Evolutionary conservation across 30 jellyfish, hydroid and myxozoan genomes (phyloP).

Genomic region (Chrysaora quinquecirrha): DNA sequence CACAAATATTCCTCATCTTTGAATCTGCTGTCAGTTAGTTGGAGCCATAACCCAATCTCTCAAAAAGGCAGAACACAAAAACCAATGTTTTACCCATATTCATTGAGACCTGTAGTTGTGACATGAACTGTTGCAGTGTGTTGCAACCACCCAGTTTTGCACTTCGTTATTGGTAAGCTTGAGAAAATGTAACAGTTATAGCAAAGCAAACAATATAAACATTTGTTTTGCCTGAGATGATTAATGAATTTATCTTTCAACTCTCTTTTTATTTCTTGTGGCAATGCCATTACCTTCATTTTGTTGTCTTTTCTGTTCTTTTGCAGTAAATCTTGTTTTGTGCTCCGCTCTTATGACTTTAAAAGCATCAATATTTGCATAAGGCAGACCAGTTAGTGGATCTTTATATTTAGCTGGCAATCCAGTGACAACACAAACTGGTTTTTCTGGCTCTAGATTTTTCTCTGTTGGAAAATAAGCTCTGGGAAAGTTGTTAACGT

Average conservation of each 20-base stretch:
- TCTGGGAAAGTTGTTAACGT: constrained; percentile 80
- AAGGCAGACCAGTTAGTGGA: constrained; percentile 87
- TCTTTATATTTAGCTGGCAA: constrained; percentile 88
- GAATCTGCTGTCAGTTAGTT: no score
- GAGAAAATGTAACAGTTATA: no score
- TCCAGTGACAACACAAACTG: constrained; percentile 83
- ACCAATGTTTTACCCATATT: no score
- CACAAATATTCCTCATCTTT: no score
- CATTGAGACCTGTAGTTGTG: no score
- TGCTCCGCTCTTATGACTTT: constrained; percentile 76
- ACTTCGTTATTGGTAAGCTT: no score
- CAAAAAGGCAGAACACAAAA: no score
- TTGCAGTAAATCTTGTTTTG: constrained; percentile 2
- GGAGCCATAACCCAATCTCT: no score
- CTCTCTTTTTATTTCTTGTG: constrained; percentile 35
- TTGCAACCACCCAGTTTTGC: no score
- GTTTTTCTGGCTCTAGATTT: constrained; percentile 52
- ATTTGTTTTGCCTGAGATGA: no score
- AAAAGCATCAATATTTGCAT: constrained; percentile 84
- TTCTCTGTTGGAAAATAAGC: constrained; percentile 69
- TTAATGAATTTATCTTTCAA: background rate
- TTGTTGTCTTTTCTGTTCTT: background rate
- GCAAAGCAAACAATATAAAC: no score
- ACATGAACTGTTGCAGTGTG: no score
- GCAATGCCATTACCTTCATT: background rate